phyloP scores from a whole-genome alignment of 2,888 invertebrate species.

The Dioctria linearis region DNA sequence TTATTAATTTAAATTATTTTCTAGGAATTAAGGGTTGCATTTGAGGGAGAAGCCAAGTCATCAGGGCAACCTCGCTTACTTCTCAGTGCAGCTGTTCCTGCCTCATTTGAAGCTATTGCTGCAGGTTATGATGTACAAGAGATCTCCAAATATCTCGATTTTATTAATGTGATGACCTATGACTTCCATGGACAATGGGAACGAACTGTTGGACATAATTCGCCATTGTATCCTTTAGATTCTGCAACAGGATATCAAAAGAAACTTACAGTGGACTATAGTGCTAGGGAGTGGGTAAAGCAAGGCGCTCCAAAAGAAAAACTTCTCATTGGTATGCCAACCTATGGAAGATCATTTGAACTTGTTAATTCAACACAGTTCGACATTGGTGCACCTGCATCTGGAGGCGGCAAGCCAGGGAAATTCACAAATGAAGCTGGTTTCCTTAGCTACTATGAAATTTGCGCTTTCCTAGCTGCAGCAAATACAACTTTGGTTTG shows the following conservation, averaged over 20 bases:
- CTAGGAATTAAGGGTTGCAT: constrained; percentile 88
- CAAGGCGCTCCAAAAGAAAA: constrained; percentile 95
- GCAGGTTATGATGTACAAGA: constrained; percentile 95
- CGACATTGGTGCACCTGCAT: constrained; percentile 93
- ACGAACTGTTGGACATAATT: constrained; percentile 92
- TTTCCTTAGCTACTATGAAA: constrained; percentile 95
- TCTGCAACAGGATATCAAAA: constrained; percentile 93
- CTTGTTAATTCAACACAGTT: constrained; percentile 89
- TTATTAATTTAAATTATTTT: constrained; percentile 17
- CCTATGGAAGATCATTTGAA: constrained; percentile 93
- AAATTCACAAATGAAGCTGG: constrained; percentile 95
- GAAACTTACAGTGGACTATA: constrained; percentile 92
- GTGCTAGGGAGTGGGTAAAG: constrained; percentile 93
- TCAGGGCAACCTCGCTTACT: constrained; percentile 86
- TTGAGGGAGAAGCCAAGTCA: constrained; percentile 92
- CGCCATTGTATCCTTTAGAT: constrained; percentile 89
- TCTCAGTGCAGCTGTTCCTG: constrained; percentile 91
- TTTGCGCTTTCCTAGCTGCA: constrained; percentile 91
- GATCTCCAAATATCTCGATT: constrained; percentile 93
- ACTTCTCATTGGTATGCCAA: constrained; percentile 94
- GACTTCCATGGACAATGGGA: constrained; percentile 98
- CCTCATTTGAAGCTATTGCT: constrained; percentile 93
- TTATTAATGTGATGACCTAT: constrained; percentile 95
- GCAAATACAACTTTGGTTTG: constrained; percentile 94
- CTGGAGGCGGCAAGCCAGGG: constrained; percentile 88